Base-by-base conservation (phyloP, 2,888 invertebrate species). In the Cheilosia scutellata region DNA sequence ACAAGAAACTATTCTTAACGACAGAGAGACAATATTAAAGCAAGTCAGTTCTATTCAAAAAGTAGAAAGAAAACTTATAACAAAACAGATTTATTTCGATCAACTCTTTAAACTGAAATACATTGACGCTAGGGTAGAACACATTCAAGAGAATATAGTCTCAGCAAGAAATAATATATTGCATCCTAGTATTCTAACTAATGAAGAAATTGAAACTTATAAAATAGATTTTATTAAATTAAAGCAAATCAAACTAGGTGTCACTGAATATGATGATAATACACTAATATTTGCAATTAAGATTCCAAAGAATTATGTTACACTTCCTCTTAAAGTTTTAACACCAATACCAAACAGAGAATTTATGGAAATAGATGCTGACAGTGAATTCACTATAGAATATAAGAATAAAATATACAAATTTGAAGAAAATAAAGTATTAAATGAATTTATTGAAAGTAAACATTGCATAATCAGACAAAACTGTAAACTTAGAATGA, bases 141-240 rank as follows among this genome's bases (percentile, higher is more conserved):
- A 74, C 27, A 86, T 86, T 42, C 66, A 72, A 58, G 58, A 86
- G 13, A 77, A 77, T 37, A 58, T 82, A 37, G 65, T 65, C 33
- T 77, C 77, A 62, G 80, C 80, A 13, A 77, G 80, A 60, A 25
- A 57, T 25, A 71, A 80, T 25, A 83, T 80, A 47, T 20, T 83
- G 0, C 77, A 80, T 11, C 82, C 83, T 0, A 87, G 63, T 60
- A 87, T 87, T 33, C 49, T 82, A 37, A 82, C 63, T 40, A 60
- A 63, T n/a, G 55, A 77, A 9, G 82, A 87, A 76, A 78, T 87
- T 6, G n/a, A 57, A 55, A 78, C 29, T 20, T 82, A 68, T 11
- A 42, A 72, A 53, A 62, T 87, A 11, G 74, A 80, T 40, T 65
- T 87, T 53, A 20, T 58, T 40, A 78, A 74, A 82, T 44, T 87